Conservation (phyloP, 2,113 vertebrate species). For the Pyxicephalus adspersus region DNA sequence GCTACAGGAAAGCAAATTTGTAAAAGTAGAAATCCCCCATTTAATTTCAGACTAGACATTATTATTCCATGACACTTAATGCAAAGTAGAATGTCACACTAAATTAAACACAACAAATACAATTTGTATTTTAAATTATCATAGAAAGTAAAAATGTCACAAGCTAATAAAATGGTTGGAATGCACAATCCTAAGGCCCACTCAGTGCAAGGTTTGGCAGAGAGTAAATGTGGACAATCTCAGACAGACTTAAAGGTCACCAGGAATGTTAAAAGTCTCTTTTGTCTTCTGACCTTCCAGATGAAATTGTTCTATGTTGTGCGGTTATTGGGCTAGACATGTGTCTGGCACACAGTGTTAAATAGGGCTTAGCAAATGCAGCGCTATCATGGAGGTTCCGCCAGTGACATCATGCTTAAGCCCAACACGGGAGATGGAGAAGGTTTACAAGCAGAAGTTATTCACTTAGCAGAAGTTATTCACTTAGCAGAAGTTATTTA, state of each 20-base stretch:
- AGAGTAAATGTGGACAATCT: background rate
- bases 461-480: no score
- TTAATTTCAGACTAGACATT: background rate
- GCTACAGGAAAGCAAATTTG: no score
- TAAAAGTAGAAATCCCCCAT: background rate
- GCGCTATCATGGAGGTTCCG: background rate
- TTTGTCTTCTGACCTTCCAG: conserved; percentile 17
- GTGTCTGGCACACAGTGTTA: background rate
- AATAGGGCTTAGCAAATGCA: background rate
- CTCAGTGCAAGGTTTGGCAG: background rate
- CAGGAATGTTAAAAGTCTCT: background rate
- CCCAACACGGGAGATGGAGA: background rate
- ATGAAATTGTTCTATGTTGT: background rate
- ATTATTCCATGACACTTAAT: background rate
- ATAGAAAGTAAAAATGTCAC: background rate
- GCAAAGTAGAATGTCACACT: background rate
- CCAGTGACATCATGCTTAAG: background rate
- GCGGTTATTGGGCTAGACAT: background rate
- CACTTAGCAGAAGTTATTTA: no score
- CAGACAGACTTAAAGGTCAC: conserved; percentile 13
- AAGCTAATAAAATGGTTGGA: conserved; percentile 10
- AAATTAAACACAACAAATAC: background rate
- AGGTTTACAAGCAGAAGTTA: background rate
- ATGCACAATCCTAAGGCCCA: background rate
- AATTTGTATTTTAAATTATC: background rate